Conservation (phyloP, 2,888 invertebrate genomes). For the Papilio protenor region DNA sequence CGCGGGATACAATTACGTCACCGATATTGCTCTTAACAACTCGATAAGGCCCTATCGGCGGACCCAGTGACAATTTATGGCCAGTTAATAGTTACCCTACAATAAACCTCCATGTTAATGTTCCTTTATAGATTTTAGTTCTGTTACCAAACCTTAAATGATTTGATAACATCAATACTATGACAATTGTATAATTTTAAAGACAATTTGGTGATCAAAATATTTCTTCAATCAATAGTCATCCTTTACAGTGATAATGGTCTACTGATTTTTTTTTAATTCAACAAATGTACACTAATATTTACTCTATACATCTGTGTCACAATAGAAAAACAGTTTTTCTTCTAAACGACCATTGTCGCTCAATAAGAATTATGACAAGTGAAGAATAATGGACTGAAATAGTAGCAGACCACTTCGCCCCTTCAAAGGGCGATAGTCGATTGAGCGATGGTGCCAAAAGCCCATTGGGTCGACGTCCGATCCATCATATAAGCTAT, state of each 20-base stretch:
- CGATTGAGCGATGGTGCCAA: conserved; percentile 81
- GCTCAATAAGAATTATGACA: conserved; percentile 49
- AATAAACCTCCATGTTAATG: conserved; percentile 54
- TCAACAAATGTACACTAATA: not conserved
- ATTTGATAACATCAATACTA: conserved; percentile 3
- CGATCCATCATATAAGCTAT: conserved; percentile 77
- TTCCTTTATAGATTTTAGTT: conserved; percentile 39
- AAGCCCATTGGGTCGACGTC: conserved; percentile 74
- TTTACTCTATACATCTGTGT: not conserved
- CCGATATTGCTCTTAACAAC: conserved; percentile 76
- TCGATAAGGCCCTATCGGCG: conserved; percentile 79
- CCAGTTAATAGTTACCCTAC: conserved; percentile 75
- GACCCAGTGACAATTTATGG: conserved; percentile 73
- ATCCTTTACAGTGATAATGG: no score
- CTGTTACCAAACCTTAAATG: conserved; percentile 13
- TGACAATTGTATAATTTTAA: not conserved
- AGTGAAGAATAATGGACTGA: conserved; percentile 74
- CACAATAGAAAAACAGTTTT: conserved; percentile 21
- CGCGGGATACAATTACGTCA: conserved; percentile 72
- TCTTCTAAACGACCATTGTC: conserved; percentile 20
- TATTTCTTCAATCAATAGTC: no score
- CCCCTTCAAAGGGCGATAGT: conserved; percentile 74
- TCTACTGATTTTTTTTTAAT: not conserved
- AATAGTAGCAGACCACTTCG: conserved; percentile 64
- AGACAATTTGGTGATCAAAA: not conserved